phyloP scores from a whole-genome alignment of 2,888 invertebrate species.

The Eupsilia transversa region DNA sequence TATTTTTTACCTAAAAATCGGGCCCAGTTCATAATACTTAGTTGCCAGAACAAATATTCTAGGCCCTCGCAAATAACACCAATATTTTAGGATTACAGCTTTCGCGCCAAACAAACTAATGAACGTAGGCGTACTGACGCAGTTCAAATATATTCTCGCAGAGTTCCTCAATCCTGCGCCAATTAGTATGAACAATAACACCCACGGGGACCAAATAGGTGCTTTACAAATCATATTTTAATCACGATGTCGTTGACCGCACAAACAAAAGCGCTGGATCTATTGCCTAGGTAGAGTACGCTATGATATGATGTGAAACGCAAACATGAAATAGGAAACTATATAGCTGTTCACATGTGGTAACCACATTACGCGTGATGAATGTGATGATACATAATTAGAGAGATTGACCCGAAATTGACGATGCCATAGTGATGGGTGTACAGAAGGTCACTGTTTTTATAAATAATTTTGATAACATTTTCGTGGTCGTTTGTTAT shows the following conservation, averaged over 20 bases:
- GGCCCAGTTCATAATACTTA: neutral
- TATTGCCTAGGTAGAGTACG: conserved; percentile 5
- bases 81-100: conserved; percentile 54
- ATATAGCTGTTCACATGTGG: conserved; percentile 53
- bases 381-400: neutral
- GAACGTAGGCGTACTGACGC: conserved; percentile 62
- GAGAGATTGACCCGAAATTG: conserved; percentile 2
- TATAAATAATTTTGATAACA: no score
- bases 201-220: conserved; percentile 73
- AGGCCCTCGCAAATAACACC: conserved; percentile 31
- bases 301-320: conserved; percentile 8
- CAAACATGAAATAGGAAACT: conserved; percentile 12
- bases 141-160: conserved; percentile 60
- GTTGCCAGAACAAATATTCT: conserved; percentile 19
- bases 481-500: neutral
- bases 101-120: conserved; percentile 46
- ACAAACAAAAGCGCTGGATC: conserved; percentile 48
- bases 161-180: conserved; percentile 68
- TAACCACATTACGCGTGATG: conserved; percentile 44
- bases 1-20: neutral
- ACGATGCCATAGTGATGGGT: neutral
- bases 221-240: conserved; percentile 71
- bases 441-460: neutral
- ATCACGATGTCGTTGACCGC: conserved; percentile 76
- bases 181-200: conserved; percentile 80